Conservation (phyloP, 2,797 vertebrate species). For the Myotis pilosus region DNA sequence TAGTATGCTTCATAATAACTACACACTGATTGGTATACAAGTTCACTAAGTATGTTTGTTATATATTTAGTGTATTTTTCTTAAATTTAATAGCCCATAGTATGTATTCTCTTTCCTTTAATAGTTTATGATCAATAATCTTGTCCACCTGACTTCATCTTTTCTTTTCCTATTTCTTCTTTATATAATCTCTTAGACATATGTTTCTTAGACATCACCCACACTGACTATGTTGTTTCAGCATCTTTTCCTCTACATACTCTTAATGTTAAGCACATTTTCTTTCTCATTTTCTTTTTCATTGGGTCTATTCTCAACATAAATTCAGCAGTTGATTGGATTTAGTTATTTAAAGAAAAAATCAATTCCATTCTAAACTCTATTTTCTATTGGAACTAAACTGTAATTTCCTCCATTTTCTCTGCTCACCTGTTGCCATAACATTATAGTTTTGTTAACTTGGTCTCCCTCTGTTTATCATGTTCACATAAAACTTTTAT, state of each 20-base stretch:
- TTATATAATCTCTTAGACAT: not conserved
- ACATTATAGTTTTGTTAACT: not conserved
- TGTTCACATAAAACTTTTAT: not conserved
- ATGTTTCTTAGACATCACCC: not conserved
- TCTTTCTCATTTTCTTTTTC: not conserved
- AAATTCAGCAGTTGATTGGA: conserved; percentile 9
- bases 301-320: conserved; percentile 21
- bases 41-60: not conserved
- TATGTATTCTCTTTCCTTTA: not conserved
- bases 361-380: conserved; percentile 31
- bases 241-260: not conserved
- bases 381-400: not conserved
- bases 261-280: not conserved
- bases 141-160: not conserved
- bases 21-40: not conserved
- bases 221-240: not conserved
- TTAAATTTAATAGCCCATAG: not conserved
- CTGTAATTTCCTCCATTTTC: not conserved
- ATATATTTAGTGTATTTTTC: not conserved
- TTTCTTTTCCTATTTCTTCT: not conserved
- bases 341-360: conserved; percentile 7
- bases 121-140: not conserved
- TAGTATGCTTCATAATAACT: not conserved
- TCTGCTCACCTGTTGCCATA: not conserved
- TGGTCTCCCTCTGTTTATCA: not conserved